A percentile compares a stretch with the other conserved stretches of the same genome.
phyloP scores from a whole-genome alignment of 2,888 invertebrate species.

The Aradus depressus region DNA sequence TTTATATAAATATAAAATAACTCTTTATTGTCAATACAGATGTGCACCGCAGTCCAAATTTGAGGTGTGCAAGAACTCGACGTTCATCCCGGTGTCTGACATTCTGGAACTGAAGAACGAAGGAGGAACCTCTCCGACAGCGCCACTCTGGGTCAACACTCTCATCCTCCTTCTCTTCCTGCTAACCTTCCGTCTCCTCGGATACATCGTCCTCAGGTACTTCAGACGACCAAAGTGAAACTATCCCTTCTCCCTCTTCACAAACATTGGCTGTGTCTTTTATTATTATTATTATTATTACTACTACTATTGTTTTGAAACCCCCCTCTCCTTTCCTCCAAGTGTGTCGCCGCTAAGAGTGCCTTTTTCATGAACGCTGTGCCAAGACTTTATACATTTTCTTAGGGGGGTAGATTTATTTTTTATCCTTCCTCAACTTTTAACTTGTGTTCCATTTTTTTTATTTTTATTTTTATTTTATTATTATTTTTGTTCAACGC shows the following conservation, averaged over 20 bases:
- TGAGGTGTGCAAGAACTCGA: constrained; percentile 47
- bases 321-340: constrained; percentile 6
- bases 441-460: too few relatives aligned
- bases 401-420: too few relatives aligned
- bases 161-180: constrained; percentile 57
- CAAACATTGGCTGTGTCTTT: constrained; percentile 28
- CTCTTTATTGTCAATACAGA: constrained; percentile 38
- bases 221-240: constrained; percentile 53
- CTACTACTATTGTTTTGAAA: not conserved
- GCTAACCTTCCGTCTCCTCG: constrained; percentile 55
- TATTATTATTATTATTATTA: constrained; percentile 1
- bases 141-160: constrained; percentile 63
- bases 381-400: too few relatives aligned
- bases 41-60: constrained; percentile 58
- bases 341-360: constrained; percentile 13
- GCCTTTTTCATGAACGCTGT: constrained; percentile 15
- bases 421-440: too few relatives aligned
- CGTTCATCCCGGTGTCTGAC: constrained; percentile 52
- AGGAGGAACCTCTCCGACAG: constrained; percentile 40
- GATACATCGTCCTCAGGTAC: constrained; percentile 60
- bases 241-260: constrained; percentile 4
- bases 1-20: not conserved
- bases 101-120: constrained; percentile 55
- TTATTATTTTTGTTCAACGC: too few relatives aligned
- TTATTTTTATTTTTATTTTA: too few relatives aligned